Base-by-base conservation (phyloP, 2,113 vertebrate species). In the Thermophis baileyi region DNA sequence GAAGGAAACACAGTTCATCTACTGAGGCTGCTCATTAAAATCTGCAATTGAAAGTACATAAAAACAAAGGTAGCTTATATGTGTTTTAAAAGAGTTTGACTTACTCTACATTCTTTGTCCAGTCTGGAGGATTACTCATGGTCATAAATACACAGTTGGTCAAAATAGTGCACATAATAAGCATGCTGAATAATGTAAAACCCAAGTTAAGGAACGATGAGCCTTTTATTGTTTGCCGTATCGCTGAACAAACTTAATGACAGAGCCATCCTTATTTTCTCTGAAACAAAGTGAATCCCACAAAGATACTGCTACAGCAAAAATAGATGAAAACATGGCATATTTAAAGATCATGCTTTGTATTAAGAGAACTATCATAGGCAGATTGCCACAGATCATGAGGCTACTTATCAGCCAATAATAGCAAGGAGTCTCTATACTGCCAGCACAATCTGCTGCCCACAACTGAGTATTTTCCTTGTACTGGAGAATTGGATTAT, bases 101-200 rank as follows among this genome's bases (percentile, higher is more conserved):
- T 99, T 98, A 99, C 99, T 99, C 99, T 92, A 99, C 98, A 98
- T 99, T 99, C 97, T 99, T 99, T 96, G 99, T 99, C 99, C 99
- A 99, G 92, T 98, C 98, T 6, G 98, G 98, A 92, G 99, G 99
- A 92, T 99, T 99, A 14, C 98, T 99, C 99, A 99, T 98, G 94
- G 99, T 99, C 99, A 99, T 99, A 98, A 99, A 99, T 96, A 99
- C 99, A 89, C 99, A 99, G 98, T 99, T 99, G 98, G 99, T 99
- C 98, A 99, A 98, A 98, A 99, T 99, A 98, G 99, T 99, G 98
- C 98, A 99, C 99, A 99, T 99, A 95, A 99, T 99, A 96, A 99
- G 99, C 96, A 99, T 97, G 96, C 99, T 99, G 98, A 99, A 99
- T 96, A 99, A 98, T 57, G 99, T 99, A 97, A 93, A 25, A 51